Evolutionary conservation across 2,888 invertebrate species (phyloP).

Genomic region (Tetragonisca angustula): DNA sequence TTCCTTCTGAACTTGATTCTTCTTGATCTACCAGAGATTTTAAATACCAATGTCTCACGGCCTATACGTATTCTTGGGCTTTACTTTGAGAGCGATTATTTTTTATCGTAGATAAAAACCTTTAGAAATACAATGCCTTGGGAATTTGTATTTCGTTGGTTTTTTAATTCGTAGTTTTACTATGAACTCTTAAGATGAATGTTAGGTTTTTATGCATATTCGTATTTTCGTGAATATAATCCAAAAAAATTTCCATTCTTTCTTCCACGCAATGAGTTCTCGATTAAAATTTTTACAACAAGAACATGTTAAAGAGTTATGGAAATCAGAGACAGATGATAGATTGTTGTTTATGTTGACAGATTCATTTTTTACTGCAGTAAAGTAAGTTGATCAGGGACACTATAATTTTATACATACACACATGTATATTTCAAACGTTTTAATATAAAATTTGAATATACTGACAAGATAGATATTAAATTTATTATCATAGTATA

Average conservation of each 20-base stretch:
- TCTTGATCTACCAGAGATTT: slow-evolving; percentile 6
- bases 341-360: no score
- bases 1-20: background rate
- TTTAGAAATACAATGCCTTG: background rate
- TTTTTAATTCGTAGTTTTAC: background rate
- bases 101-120: background rate
- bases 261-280: no score
- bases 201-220: no score
- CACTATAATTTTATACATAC: background rate
- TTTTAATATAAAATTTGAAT: no score
- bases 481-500: background rate
- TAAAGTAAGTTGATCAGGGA: background rate
- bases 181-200: background rate
- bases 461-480: background rate
- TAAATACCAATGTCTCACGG: background rate
- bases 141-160: background rate
- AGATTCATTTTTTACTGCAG: no score
- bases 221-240: no score
- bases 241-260: no score
- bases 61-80: background rate
- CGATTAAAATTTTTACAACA: no score
- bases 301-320: no score
- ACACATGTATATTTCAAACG: background rate
- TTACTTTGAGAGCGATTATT: background rate
- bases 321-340: no score